phyloP scores from a whole-genome alignment of 2,797 vertebrate species.

The Parauchenoglanis ngamensis region DNA sequence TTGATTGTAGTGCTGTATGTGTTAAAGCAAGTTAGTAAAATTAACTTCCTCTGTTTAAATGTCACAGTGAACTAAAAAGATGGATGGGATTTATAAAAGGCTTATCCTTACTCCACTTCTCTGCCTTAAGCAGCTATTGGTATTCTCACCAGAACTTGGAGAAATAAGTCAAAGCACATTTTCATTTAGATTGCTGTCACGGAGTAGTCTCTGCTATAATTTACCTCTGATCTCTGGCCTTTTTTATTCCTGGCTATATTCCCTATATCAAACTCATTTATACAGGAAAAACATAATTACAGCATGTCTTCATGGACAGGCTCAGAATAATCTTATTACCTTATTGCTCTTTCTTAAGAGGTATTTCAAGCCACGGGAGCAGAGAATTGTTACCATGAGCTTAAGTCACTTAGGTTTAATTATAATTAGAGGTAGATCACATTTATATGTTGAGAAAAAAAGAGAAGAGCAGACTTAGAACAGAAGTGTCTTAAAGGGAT shows the following conservation, averaged over 20 bases:
- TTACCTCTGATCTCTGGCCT: constrained; percentile 51
- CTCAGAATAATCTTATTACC: constrained; percentile 29
- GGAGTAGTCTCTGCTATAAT: constrained; percentile 70
- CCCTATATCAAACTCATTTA: constrained; percentile 50
- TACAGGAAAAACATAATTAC: constrained; percentile 25
- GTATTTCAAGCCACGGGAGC: constrained; percentile 19
- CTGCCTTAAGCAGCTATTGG: constrained; percentile 73
- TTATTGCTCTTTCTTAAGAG: constrained; percentile 20
- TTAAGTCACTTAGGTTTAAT: background rate
- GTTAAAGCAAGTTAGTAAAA: constrained; percentile 41
- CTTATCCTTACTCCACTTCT: constrained; percentile 61
- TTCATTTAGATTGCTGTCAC: constrained; percentile 72
- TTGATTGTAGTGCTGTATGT: constrained; percentile 31
- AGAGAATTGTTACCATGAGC: constrained; percentile 35
- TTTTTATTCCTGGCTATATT: constrained; percentile 51
- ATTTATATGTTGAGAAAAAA: background rate
- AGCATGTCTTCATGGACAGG: constrained; percentile 25
- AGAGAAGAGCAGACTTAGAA: background rate
- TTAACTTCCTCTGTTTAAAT: constrained; percentile 45
- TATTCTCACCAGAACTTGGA: constrained; percentile 72
- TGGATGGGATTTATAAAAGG: constrained; percentile 63
- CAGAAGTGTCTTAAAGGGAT: background rate
- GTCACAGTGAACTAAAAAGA: constrained; percentile 54
- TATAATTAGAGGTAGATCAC: background rate
- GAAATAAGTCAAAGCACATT: constrained; percentile 70